Evolutionary conservation across 2,113 vertebrate genomes (phyloP).

Genomic region (Pao palembangensis): DNA sequence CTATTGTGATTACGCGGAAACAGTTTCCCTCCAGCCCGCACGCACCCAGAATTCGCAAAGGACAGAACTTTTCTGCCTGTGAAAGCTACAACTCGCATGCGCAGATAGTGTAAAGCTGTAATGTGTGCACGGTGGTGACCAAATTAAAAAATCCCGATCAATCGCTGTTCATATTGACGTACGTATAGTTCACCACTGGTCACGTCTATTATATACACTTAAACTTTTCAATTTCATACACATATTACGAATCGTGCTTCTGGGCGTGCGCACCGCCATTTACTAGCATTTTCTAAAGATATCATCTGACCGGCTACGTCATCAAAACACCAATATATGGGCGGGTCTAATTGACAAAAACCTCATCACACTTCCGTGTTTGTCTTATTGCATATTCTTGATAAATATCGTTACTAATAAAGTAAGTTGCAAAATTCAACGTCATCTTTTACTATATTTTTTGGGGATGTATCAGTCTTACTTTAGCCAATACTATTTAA

Average conservation of each 20-base stretch:
- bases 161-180: too few relatives aligned
- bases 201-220: too few relatives aligned
- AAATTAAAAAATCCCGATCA: not conserved
- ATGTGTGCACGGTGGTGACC: not conserved
- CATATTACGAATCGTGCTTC: not conserved
- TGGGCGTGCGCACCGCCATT: conserved; percentile 10
- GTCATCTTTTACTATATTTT: too few relatives aligned
- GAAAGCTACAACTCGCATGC: conserved; percentile 26
- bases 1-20: not conserved
- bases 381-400: not conserved
- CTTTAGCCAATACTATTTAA: too few relatives aligned
- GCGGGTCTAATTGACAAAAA: conserved; percentile 15
- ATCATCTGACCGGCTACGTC: conserved; percentile 58
- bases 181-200: too few relatives aligned
- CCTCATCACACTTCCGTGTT: conserved; percentile 33
- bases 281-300: conserved; percentile 40
- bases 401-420: conserved; percentile 2
- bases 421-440: conserved; percentile 28
- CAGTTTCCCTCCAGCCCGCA: conserved; percentile 12
- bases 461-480: too few relatives aligned
- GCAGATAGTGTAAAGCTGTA: not conserved
- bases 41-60: not conserved
- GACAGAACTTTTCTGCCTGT: conserved; percentile 13
- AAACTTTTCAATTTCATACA: not conserved
- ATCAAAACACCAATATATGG: conserved; percentile 41